Percentiles rank a stretch among this genome's conserved stretches.
These are phyloP conservation scores for Globodera ellingtonae DNA, from an alignment of 1,140 invertebrate genomes.

Conservation along the genomic window DNA sequence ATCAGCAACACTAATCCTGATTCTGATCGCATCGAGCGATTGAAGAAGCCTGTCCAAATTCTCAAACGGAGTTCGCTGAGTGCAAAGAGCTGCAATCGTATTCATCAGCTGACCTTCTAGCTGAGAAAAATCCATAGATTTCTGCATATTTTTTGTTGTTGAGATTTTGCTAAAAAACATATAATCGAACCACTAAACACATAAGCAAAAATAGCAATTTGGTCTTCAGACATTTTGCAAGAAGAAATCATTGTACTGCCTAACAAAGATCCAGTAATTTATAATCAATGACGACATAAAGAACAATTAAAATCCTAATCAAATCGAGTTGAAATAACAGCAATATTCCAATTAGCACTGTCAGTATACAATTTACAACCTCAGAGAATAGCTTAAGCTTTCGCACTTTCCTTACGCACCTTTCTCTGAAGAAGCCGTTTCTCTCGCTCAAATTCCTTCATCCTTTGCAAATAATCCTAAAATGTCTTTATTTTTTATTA, in stretches of 20 bases:
- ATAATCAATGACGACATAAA: neutral
- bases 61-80: constrained; percentile 22
- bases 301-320: neutral
- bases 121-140: constrained; percentile 7
- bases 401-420: constrained; percentile 25
- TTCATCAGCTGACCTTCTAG: constrained; percentile 18
- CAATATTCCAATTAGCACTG: too few relatives aligned
- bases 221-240: too few relatives aligned
- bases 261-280: neutral
- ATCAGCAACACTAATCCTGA: constrained; percentile 17
- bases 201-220: too few relatives aligned
- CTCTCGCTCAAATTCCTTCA: constrained; percentile 40
- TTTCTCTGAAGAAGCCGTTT: constrained; percentile 31
- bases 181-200: neutral
- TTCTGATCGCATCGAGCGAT: constrained; percentile 17
- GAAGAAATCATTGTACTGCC: too few relatives aligned
- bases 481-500: neutral
- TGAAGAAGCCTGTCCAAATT: constrained; percentile 11
- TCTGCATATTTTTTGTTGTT: neutral
- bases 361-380: too few relatives aligned
- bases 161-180: neutral
- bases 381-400: neutral
- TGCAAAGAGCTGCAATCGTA: constrained; percentile 19
- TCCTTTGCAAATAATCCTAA: constrained; percentile 27
- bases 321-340: neutral